Conservation (phyloP, 2,797 vertebrate genomes). For the Melanotaenia pygmaea region DNA sequence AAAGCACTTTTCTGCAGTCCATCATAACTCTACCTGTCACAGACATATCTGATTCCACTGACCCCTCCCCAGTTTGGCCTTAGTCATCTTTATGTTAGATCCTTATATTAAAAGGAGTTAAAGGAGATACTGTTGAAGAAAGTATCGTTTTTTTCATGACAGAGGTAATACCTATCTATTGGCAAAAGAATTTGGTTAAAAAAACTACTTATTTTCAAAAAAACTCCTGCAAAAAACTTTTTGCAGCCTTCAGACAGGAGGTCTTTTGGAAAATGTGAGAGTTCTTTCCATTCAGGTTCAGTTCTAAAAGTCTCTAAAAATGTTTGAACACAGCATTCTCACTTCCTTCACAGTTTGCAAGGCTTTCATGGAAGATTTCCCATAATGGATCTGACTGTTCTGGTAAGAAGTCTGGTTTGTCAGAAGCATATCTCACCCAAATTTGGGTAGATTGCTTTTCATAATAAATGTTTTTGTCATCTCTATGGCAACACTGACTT, state of each 20-base stretch:
- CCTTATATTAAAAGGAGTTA: neutral
- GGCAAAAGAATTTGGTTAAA: neutral
- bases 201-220: neutral
- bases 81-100: neutral
- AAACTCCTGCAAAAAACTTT: neutral
- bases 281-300: neutral
- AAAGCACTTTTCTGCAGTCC: too few relatives aligned
- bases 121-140: neutral
- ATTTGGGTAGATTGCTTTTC: neutral
- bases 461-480: neutral
- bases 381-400: neutral
- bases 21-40: too few relatives aligned
- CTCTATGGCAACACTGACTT: neutral
- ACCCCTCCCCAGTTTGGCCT: too few relatives aligned
- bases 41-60: too few relatives aligned
- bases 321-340: neutral
- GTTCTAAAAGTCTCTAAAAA: neutral
- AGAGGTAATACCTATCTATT: neutral
- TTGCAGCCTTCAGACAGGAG: too few relatives aligned
- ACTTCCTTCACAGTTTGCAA: neutral
- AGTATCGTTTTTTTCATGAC: neutral
- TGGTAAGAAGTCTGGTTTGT: neutral
- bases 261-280: neutral
- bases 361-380: neutral
- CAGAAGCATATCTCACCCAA: neutral